Percentiles rank a stretch among this genome's conserved stretches.
phyloP scores from a whole-genome alignment of 2,113 vertebrate genomes.

The Manacus vitellinus region DNA sequence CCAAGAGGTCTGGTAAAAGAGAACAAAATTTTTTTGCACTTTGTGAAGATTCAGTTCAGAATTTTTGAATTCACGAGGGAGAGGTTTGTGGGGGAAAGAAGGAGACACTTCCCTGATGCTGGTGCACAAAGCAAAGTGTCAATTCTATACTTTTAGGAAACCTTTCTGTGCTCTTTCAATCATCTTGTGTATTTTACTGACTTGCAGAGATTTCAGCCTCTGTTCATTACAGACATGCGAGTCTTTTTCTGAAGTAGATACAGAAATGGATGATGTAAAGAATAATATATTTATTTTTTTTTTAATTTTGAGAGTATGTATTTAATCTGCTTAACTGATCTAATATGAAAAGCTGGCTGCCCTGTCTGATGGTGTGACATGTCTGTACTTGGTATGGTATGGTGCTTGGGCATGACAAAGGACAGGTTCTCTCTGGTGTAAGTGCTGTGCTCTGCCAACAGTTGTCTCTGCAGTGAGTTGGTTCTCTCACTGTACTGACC shows the following conservation, averaged over 20 bases:
- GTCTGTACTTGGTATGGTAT: too few species aligned
- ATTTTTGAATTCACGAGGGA: background rate
- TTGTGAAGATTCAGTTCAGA: background rate
- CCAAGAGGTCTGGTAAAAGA: background rate
- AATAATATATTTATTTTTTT: fast-evolving
- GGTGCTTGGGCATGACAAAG: background rate
- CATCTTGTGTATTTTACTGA: background rate
- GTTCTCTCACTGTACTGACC: fast-evolving
- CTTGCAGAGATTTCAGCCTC: background rate
- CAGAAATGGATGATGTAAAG: background rate
- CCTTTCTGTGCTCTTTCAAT: background rate
- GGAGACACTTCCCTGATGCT: background rate
- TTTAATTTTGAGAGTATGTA: background rate
- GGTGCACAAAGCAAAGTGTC: background rate
- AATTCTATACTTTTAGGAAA: background rate
- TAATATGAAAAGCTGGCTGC: fast-evolving
- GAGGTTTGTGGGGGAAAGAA: background rate
- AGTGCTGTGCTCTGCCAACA: background rate
- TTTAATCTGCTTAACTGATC: background rate
- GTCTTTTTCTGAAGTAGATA: background rate
- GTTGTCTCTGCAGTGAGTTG: background rate
- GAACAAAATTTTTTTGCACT: background rate
- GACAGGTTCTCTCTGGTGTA: background rate
- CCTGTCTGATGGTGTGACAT: background rate
- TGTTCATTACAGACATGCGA: background rate